Evolutionary conservation across 2,797 vertebrate genomes (phyloP).

Genomic region (Martes flavigula): DNA sequence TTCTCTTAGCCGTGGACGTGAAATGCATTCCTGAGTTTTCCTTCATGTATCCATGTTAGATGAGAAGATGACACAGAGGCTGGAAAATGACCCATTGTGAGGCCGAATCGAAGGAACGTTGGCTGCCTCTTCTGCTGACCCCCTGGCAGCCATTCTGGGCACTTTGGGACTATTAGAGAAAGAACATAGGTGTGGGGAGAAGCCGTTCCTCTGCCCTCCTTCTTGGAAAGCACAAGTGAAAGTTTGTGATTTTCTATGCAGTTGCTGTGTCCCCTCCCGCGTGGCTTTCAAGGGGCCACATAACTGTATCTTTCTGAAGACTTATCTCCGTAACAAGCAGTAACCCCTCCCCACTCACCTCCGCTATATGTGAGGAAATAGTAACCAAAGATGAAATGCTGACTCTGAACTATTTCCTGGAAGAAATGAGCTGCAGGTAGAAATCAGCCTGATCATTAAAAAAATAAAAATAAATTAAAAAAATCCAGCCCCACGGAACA

Average conservation of each 20-base stretch:
- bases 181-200: not conserved
- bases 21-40: not conserved
- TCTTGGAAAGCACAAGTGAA: not conserved
- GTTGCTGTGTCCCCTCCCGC: not conserved
- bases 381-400: not conserved
- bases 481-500: not conserved
- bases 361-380: not conserved
- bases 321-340: not conserved
- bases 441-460: constrained; percentile 47
- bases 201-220: not conserved
- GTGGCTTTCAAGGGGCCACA: not conserved
- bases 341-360: not conserved
- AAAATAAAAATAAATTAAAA: not conserved
- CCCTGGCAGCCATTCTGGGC: not conserved
- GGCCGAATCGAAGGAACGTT: not conserved
- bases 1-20: not conserved
- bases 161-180: not conserved
- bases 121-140: not conserved
- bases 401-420: constrained; percentile 24
- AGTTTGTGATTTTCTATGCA: not conserved
- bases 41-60: not conserved
- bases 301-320: not conserved
- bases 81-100: not conserved
- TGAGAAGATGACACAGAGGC: not conserved
- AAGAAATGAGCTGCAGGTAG: constrained; percentile 52